Evolutionary conservation across 35 echinoderm and acorn worm species (phyloP), one percentile per base, ranked within the genome.

Genomic region (Ophiothrix spiculata): DNA sequence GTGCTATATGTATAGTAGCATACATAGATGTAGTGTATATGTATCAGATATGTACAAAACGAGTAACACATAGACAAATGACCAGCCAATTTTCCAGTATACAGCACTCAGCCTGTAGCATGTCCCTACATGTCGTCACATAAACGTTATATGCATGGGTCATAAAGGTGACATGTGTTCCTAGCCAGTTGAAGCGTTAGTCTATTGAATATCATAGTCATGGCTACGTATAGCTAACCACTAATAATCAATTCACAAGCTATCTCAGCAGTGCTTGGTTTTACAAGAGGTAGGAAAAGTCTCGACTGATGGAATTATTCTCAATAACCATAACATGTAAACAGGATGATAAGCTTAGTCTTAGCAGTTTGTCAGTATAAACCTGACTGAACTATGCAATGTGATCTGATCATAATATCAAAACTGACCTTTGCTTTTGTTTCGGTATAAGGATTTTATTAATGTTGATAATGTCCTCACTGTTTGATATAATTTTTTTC

Each of bases 71-170:
- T n/a, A n/a, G n/a, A n/a, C n/a, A n/a, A n/a, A n/a, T n/a, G n/a
- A n/a, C n/a, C 45, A 21, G 45, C 45, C 45, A 54, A 11, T 54
- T 54, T 54, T 54, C 8, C 45, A 54, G 8, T 54, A 21, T 21
- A 54, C 21, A 21, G 8, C 45, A 11, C 45, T 54, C 23, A 69
- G 60, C 60, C 60, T 69, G 60, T 69, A 69, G 60, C 60, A n/a
- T 69, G 60, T 69, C 60, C 60, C 60, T 69, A 69, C 60, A 69
- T 69, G 60, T 69, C 23, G 60, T 69, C 60, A 69, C 23, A 25
- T 69, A 69, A 15, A 4, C 60, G 29, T 69, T 69, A 28, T 69
- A 69, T 69, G 60, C 29, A 69, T 28, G 23, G 60, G 60, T 69
- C 60, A 69, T 25, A 11, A 69, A 28, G 60, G 6, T 69, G 23